Evolutionary conservation across 1,140 invertebrate species (phyloP).

Genomic region (Zophobas atratus): DNA sequence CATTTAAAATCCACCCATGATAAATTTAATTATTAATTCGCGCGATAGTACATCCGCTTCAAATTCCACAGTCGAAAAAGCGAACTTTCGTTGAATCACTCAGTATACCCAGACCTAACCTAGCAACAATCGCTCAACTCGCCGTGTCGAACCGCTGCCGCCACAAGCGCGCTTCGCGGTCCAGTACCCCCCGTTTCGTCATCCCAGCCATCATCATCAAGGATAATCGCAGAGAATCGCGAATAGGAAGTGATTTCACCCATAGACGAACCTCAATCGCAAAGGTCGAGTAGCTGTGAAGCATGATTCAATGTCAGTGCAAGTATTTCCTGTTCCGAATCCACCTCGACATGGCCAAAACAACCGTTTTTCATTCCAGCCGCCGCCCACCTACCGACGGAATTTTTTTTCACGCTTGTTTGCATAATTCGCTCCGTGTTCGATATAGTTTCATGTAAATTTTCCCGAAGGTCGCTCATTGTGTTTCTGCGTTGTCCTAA

Average conservation of each 20-base stretch:
- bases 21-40: no score
- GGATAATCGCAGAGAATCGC: slow-evolving; percentile 7
- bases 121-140: no score
- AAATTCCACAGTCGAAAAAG: no score
- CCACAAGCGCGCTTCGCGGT: no score
- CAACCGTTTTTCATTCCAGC: slow-evolving; percentile 1
- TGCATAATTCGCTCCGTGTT: background rate
- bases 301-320: slow-evolving; percentile 28
- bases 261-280: slow-evolving; percentile 6
- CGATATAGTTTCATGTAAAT: background rate
- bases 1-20: no score
- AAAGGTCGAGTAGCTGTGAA: slow-evolving; percentile 16
- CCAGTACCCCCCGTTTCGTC: background rate
- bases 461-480: background rate
- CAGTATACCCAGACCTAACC: no score
- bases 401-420: background rate
- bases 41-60: no score
- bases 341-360: background rate
- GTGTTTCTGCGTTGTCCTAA: background rate
- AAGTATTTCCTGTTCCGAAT: slow-evolving; percentile 32
- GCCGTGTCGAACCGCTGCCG: no score
- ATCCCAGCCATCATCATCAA: slow-evolving; percentile 1
- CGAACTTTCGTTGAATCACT: no score
- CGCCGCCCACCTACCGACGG: background rate
- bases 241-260: slow-evolving; percentile 29